Evolutionary conservation across 2,888 invertebrate genomes (phyloP).

Genomic region (Acanthosepion esculentum): DNA sequence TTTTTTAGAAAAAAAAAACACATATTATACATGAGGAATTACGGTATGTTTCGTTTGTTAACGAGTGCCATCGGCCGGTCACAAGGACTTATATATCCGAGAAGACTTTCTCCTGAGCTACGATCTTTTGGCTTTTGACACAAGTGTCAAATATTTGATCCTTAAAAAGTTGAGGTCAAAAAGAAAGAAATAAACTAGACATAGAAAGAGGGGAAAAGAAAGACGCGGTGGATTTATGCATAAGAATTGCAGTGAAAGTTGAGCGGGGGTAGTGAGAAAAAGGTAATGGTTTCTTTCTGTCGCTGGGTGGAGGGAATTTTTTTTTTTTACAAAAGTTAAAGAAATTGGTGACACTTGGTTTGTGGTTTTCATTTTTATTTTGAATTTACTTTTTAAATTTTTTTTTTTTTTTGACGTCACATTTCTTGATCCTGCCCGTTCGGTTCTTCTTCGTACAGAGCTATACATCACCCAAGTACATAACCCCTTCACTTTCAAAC

Average conservation of each 20-base stretch:
- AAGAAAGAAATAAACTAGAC: too few relatives aligned
- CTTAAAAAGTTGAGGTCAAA: too few relatives aligned
- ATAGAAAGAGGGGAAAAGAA: too few relatives aligned
- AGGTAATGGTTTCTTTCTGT: not conserved
- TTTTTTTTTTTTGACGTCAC: not conserved
- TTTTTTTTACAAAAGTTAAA: not conserved
- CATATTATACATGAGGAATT: too few relatives aligned
- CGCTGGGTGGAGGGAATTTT: not conserved
- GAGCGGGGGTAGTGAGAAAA: not conserved
- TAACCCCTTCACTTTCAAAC: not conserved
- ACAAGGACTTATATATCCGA: too few relatives aligned
- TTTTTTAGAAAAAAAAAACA: too few relatives aligned
- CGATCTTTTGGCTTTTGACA: too few relatives aligned
- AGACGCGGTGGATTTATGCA: too few relatives aligned
- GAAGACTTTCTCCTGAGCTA: too few relatives aligned
- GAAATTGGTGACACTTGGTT: not conserved
- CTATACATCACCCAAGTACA: not conserved
- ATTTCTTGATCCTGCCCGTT: not conserved
- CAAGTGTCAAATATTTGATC: too few relatives aligned
- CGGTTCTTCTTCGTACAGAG: not conserved
- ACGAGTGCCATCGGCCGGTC: too few relatives aligned
- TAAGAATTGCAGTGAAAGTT: not conserved
- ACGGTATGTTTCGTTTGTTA: too few relatives aligned
- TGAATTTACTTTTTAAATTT: not conserved
- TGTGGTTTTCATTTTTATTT: not conserved